These are phyloP conservation scores for Clarias macrocephalus DNA, from an alignment of 2,113 vertebrate species.

Conservation along the genomic window DNA sequence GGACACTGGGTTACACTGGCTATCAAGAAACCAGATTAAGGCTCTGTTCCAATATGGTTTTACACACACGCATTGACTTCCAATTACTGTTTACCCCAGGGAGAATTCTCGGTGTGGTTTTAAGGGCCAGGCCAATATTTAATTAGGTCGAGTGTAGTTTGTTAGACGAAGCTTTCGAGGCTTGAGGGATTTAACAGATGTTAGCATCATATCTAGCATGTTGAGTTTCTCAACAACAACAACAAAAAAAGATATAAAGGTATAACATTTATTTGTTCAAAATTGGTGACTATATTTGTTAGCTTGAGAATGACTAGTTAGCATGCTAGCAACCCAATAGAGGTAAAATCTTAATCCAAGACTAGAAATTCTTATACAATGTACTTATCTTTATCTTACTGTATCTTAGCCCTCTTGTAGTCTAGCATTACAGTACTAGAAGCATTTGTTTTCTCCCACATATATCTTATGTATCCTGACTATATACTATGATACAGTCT, in stretches of 20 bases:
- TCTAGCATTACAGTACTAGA: too few relatives aligned
- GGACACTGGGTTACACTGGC: constrained; percentile 66
- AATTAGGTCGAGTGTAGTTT: neutral
- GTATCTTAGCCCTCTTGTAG: too few relatives aligned
- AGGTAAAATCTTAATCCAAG: neutral
- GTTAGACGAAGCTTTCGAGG: neutral
- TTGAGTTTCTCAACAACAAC: neutral
- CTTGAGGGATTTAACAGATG: neutral
- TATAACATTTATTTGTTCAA: neutral
- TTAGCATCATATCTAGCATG: neutral
- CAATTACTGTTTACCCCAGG: neutral
- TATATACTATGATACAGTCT: too few relatives aligned
- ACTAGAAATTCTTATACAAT: neutral
- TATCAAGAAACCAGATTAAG: constrained; percentile 52
- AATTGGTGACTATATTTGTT: neutral
- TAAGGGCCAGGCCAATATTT: neutral
- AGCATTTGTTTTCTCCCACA: too few relatives aligned
- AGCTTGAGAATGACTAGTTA: neutral
- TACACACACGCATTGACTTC: neutral
- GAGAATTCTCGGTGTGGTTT: neutral
- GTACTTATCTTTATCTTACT: too few relatives aligned
- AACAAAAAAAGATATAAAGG: neutral
- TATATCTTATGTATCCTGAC: too few relatives aligned
- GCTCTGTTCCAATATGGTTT: neutral
- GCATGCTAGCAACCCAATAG: neutral